Percentiles rank a stretch among this genome's conserved stretches.
Conservation (phyloP, 1,140 invertebrate genomes). For the Cryptotermes secundus region DNA sequence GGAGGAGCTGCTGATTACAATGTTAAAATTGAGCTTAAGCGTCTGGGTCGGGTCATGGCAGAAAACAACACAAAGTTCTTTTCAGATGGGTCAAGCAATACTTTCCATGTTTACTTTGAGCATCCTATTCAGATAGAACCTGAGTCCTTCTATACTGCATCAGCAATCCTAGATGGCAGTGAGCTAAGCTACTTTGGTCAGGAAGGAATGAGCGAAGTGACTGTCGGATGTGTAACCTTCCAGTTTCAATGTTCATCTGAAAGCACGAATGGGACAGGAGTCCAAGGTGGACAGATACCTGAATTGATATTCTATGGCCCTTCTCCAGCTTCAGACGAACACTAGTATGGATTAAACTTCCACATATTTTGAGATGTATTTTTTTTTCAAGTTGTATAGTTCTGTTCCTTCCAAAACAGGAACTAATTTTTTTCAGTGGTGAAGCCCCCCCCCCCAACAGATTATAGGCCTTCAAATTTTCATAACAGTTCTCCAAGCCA, state of each 20-base stretch:
- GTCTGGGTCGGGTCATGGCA: constrained; percentile 78
- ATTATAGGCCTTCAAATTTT: background rate
- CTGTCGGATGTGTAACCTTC: constrained; percentile 84
- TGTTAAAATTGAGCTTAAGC: constrained; percentile 87
- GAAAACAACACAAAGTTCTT: constrained; percentile 91
- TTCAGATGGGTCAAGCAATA: constrained; percentile 90
- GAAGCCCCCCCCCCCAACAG: background rate
- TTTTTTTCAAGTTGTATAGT: background rate
- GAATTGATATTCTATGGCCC: constrained; percentile 91
- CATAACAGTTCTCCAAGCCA: too few species aligned
- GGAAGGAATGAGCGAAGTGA: constrained; percentile 89
- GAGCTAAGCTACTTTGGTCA: constrained; percentile 95
- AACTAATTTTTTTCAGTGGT: background rate
- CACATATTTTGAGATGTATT: background rate
- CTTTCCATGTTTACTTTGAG: constrained; percentile 90
- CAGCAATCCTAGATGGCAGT: constrained; percentile 82
- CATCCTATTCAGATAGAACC: constrained; percentile 87
- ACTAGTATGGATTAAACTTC: constrained; percentile 31
- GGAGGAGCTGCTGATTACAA: constrained; percentile 88
- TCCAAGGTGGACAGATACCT: constrained; percentile 92
- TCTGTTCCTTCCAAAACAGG: background rate
- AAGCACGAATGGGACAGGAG: constrained; percentile 91
- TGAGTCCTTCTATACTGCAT: constrained; percentile 87
- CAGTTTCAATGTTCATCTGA: constrained; percentile 93
- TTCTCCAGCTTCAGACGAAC: constrained; percentile 44